phyloP scores from a whole-genome alignment of 2,888 invertebrate species.

The Platerodrilus igneus region DNA sequence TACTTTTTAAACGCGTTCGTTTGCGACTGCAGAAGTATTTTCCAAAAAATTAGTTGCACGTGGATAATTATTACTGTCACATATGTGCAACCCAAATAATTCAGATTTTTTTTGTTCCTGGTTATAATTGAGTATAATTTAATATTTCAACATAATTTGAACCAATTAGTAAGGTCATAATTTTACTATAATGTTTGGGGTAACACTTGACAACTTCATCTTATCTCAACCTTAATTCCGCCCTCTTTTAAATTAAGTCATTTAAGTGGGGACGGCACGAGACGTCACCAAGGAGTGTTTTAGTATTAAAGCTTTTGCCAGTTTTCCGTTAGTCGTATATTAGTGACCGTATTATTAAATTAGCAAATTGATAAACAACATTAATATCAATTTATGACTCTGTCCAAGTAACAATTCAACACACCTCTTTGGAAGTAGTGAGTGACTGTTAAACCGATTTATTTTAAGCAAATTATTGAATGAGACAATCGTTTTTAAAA shows the following conservation, averaged over 20 bases:
- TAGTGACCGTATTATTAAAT: constrained; percentile 40
- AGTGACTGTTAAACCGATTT: constrained; percentile 26
- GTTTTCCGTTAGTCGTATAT: constrained; percentile 38
- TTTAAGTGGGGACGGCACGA: constrained; percentile 33
- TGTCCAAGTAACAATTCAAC: constrained; percentile 34
- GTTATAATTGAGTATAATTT: too few relatives aligned
- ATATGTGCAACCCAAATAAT: too few relatives aligned
- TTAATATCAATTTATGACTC: constrained; percentile 42
- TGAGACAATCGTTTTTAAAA: constrained; percentile 25
- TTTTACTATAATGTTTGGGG: constrained; percentile 28
- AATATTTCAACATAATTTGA: constrained; percentile 40
- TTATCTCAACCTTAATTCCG: constrained; percentile 34
- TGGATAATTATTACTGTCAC: constrained; percentile 1
- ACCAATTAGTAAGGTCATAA: constrained; percentile 41
- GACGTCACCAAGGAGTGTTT: constrained; percentile 38
- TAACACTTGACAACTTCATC: constrained; percentile 34
- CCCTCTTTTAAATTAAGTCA: constrained; percentile 41
- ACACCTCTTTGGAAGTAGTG: constrained; percentile 13
- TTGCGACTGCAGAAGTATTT: too few relatives aligned
- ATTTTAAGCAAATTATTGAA: constrained; percentile 24
- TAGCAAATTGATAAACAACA: constrained; percentile 42
- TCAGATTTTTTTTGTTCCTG: too few relatives aligned
- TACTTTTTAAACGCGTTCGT: too few relatives aligned
- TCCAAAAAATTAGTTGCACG: neutral
- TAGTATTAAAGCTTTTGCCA: constrained; percentile 39